Base-by-base conservation (phyloP, 2,888 invertebrate species). In the Oxycera nigricornis region DNA sequence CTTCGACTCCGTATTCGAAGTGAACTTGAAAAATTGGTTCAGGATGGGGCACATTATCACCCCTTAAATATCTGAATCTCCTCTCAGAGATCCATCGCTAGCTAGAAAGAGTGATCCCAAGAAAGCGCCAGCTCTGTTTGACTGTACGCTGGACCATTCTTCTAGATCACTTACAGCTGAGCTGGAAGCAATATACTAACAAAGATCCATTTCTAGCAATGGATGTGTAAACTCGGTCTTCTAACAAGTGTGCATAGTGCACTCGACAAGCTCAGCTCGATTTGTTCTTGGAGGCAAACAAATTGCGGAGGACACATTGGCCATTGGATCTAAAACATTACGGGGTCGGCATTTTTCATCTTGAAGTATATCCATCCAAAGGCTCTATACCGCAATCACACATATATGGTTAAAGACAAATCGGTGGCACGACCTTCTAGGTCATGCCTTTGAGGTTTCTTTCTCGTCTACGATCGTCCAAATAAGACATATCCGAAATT, bases 141-240 rank as follows among this genome's bases (percentile, higher is more conserved):
- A n/a, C n/a, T n/a, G 46, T 46, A n/a, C 46, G 46, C 3, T 3
- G 46, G 17, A 46, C 11, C 11, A 46, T 7, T 46, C 46, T 46
- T 46, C 46, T n/a, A n/a, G n/a, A n/a, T n/a, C n/a, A n/a, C n/a
- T n/a, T n/a, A 28, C 3, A 2, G 59, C 28, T 11, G 28, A 59
- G 30, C 59, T 28, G 59, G 30, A 59, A 59, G 59, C 30, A 59
- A 59, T 28, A 59, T 59, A n/a, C n/a, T n/a, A n/a, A n/a, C n/a
- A n/a, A n/a, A 59, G 59, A 30, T 30, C 59, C 26, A 24, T 28
- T 11, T 59, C 59, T n/a, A 28, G 28, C 28, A 28, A 59, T 28
- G 55, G 28, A 28, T 20, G 26, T 59, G 26, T n/a, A 28, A n/a
- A 59, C 26, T 59, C 59, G 59, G 59, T 59, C 59, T 28, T n/a